phyloP scores from a whole-genome alignment of 2,888 invertebrate species.

The Callyntrura guangdongensis region DNA sequence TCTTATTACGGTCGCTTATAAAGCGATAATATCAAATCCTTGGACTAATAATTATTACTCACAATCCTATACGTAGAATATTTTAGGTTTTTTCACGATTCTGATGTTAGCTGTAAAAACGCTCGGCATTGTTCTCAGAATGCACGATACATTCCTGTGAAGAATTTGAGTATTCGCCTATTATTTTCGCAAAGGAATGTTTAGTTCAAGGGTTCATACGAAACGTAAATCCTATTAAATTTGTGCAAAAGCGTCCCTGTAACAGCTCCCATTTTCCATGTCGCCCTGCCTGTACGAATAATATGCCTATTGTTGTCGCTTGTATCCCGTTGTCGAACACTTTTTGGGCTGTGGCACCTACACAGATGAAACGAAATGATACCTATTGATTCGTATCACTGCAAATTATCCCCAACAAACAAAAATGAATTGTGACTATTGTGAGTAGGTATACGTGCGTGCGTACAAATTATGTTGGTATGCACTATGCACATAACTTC shows the following conservation, averaged over 20 bases:
- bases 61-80: neutral
- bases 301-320: slow-evolving; percentile 15
- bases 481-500: no score
- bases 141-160: neutral
- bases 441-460: neutral
- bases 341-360: slow-evolving; percentile 64
- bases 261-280: slow-evolving; percentile 37
- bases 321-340: slow-evolving; percentile 22
- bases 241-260: neutral
- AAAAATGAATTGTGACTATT: neutral
- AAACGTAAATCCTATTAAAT: neutral
- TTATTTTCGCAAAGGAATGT: slow-evolving; percentile 10
- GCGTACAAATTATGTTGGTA: neutral
- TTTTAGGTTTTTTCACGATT: neutral
- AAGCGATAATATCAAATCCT: slow-evolving; percentile 24
- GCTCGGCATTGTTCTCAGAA: neutral
- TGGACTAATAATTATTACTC: slow-evolving; percentile 21
- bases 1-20: neutral
- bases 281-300: neutral
- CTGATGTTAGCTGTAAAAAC: slow-evolving; percentile 1
- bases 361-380: slow-evolving; percentile 25
- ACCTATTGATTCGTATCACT: slow-evolving; percentile 49
- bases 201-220: slow-evolving; percentile 38
- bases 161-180: neutral
- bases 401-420: slow-evolving; percentile 35